Evolutionary conservation across 2,113 vertebrate species (phyloP).

Genomic region (Dendropsophus ebraccatus): DNA sequence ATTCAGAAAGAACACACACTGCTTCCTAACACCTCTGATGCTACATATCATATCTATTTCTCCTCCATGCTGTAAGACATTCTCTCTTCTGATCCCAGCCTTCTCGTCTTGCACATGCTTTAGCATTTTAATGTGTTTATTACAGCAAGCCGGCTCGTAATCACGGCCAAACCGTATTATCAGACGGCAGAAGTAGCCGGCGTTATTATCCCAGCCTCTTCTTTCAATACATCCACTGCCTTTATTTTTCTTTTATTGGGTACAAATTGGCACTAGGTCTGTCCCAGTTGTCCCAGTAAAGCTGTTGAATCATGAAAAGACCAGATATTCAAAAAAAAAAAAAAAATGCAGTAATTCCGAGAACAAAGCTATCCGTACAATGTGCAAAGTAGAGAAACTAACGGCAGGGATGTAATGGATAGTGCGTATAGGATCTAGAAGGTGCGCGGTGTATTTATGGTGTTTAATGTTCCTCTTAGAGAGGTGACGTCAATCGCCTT

Average conservation of each 20-base stretch:
- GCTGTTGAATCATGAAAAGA: not conserved
- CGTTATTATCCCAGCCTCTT: not conserved
- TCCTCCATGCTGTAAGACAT: constrained; percentile 26
- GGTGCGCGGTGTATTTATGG: not conserved
- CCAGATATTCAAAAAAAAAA: constrained; percentile 11
- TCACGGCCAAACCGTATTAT: constrained; percentile 41
- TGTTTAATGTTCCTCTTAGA: not conserved
- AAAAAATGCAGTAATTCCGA: not conserved
- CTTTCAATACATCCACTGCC: constrained; percentile 11
- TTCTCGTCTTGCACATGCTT: constrained; percentile 32
- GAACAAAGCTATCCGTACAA: not conserved
- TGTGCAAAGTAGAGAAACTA: not conserved
- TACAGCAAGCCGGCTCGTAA: constrained; percentile 43
- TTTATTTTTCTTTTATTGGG: constrained; percentile 36
- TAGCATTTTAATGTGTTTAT: constrained; percentile 23
- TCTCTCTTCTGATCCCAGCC: constrained; percentile 39
- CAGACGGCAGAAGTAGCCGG: not conserved
- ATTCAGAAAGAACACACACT: not conserved
- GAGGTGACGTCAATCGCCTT: constrained; percentile 9
- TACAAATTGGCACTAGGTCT: constrained; percentile 30
- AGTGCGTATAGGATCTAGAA: not conserved
- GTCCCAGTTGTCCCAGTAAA: not conserved
- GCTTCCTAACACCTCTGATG: not conserved
- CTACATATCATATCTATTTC: constrained; percentile 29
- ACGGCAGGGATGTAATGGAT: not conserved